These are phyloP conservation scores for Lepidocolaptes lacrymiger DNA, from an alignment of 2,797 vertebrate species.

Conservation along the genomic window DNA sequence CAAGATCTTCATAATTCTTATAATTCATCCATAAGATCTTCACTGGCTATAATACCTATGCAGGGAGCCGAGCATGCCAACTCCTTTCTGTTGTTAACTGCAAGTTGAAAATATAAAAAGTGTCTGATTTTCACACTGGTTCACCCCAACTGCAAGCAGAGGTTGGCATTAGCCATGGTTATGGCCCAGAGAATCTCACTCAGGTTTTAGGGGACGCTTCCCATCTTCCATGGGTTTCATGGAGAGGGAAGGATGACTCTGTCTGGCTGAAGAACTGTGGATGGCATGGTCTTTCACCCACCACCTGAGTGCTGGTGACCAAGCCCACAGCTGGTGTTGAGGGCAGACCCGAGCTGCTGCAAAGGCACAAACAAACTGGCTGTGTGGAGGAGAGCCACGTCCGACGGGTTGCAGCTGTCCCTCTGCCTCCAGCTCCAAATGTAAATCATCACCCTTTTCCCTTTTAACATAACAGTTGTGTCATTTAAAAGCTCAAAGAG, in stretches of 20 bases:
- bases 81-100: neutral
- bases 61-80: neutral
- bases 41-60: neutral
- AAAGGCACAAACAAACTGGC: neutral
- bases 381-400: neutral
- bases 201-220: neutral
- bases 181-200: neutral
- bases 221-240: neutral
- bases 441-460: conserved; percentile 72
- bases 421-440: conserved; percentile 49
- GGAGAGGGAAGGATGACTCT: fast-evolving
- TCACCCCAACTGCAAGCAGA: neutral
- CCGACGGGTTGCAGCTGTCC: conserved; percentile 70
- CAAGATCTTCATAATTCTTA: neutral
- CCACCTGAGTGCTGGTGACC: neutral
- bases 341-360: neutral
- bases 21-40: neutral
- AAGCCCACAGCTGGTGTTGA: fast-evolving
- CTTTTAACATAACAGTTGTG: conserved; percentile 71
- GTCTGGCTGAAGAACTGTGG: neutral
- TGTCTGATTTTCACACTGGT: neutral
- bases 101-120: neutral
- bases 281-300: neutral
- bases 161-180: neutral
- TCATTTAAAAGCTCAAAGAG: conserved; percentile 72